phyloP scores from a whole-genome alignment of 92 coral and sea anemone species.

The Scolanthus callimorphus region DNA sequence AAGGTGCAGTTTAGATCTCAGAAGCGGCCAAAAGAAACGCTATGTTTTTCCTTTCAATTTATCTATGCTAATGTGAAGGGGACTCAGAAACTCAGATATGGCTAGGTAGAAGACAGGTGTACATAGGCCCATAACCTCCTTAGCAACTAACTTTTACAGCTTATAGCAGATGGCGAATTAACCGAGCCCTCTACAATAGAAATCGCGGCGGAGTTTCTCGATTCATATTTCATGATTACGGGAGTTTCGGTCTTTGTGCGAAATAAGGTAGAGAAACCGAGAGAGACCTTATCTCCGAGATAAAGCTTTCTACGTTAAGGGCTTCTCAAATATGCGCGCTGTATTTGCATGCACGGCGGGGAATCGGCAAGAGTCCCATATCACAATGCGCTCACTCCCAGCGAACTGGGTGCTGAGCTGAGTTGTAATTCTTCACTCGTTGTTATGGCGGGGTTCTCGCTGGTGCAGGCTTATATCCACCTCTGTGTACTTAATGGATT shows the following conservation, averaged over 20 bases:
- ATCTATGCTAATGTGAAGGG: slow-evolving; percentile 33
- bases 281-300: not conserved
- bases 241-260: not conserved
- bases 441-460: too few relatives aligned
- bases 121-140: too few relatives aligned
- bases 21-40: too few relatives aligned
- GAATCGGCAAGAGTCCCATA: slow-evolving; percentile 7
- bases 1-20: too few relatives aligned
- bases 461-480: too few relatives aligned
- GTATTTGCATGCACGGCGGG: slow-evolving; percentile 60
- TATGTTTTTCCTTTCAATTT: slow-evolving; percentile 49
- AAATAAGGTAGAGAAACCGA: not conserved
- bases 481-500: not conserved
- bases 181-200: slow-evolving; percentile 8
- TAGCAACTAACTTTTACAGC: too few relatives aligned
- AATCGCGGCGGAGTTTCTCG: too few relatives aligned
- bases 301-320: slow-evolving; percentile 7
- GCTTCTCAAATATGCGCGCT: slow-evolving; percentile 50
- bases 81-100: slow-evolving; percentile 51
- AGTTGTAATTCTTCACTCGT: too few relatives aligned
- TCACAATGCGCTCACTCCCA: not conserved
- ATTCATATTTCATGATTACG: not conserved
- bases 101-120: too few relatives aligned
- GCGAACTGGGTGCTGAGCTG: not conserved
- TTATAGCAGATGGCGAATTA: slow-evolving; percentile 36